Evolutionary conservation across 2,113 vertebrate genomes (phyloP).

Genomic region (Tachycineta bicolor): DNA sequence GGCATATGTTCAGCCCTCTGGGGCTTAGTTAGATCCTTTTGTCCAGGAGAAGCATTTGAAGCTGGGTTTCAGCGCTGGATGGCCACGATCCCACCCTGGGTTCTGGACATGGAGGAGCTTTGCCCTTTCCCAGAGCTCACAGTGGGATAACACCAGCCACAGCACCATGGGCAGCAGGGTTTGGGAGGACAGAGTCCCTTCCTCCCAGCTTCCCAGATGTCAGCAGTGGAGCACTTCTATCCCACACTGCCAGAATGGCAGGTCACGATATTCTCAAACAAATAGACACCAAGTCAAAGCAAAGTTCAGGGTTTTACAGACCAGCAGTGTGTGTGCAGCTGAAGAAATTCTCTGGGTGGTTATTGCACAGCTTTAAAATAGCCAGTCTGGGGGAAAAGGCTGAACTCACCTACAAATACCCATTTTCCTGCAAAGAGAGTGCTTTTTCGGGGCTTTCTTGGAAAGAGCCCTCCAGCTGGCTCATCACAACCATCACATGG

Average conservation of each 20-base stretch:
- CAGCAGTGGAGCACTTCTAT: not conserved
- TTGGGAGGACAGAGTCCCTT: not conserved
- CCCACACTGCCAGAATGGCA: not conserved
- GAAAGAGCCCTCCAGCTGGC: not conserved
- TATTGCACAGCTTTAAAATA: not conserved
- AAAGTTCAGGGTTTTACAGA: conserved; percentile 5
- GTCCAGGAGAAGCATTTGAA: not conserved
- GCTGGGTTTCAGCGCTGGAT: not conserved
- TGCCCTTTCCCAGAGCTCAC: not conserved
- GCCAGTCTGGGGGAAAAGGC: not conserved
- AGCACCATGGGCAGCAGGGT: not conserved
- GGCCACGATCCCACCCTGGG: not conserved
- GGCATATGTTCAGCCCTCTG: not conserved
- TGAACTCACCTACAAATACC: not conserved
- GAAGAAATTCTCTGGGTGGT: not conserved
- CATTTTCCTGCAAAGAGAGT: not conserved
- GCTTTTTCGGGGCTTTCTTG: not conserved
- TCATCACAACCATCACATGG: not conserved
- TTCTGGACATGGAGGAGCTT: not conserved
- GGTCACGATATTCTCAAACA: not conserved
- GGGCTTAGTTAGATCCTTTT: not conserved
- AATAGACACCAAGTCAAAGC: not conserved
- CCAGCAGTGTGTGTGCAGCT: not conserved
- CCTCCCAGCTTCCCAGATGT: not conserved
- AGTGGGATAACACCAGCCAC: not conserved